These are phyloP conservation scores for Lutjanus erythropterus DNA, from an alignment of 2,113 vertebrate species.

Conservation along the genomic window DNA sequence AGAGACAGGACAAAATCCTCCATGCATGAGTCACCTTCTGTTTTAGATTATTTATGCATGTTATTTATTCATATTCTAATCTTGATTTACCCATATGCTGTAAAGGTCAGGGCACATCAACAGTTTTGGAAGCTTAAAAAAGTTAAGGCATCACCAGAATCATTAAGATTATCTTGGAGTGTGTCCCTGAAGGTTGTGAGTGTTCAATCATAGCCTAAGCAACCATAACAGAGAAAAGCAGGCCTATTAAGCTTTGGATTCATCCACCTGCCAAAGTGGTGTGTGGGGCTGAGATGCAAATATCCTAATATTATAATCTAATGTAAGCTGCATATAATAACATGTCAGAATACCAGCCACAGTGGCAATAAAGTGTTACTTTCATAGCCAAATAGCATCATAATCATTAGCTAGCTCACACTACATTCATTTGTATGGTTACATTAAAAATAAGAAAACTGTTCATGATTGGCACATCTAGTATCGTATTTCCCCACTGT, in stretches of 20 bases:
- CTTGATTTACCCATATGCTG: conserved; percentile 53
- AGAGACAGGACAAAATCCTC: conserved; percentile 58
- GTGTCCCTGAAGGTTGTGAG: neutral
- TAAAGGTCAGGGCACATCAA: conserved; percentile 53
- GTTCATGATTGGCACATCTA: neutral
- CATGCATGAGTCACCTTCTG: conserved; percentile 64
- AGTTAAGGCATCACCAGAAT: conserved; percentile 26
- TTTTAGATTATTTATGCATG: conserved; percentile 67
- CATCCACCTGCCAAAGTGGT: neutral
- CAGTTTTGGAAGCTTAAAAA: conserved; percentile 46
- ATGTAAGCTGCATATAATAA: neutral
- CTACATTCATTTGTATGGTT: neutral
- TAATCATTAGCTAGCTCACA: neutral
- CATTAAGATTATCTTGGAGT: neutral
- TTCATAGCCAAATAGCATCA: neutral
- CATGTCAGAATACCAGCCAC: too few species aligned
- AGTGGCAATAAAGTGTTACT: neutral
- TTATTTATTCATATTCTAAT: conserved; percentile 68
- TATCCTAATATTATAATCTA: too few species aligned
- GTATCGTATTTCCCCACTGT: neutral
- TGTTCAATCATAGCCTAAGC: neutral
- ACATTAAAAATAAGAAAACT: neutral
- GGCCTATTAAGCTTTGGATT: neutral
- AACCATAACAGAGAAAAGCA: neutral
- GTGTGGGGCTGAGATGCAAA: neutral